Conservation (phyloP, 2,888 invertebrate species). For the Mimumesa dahlbomi region DNA sequence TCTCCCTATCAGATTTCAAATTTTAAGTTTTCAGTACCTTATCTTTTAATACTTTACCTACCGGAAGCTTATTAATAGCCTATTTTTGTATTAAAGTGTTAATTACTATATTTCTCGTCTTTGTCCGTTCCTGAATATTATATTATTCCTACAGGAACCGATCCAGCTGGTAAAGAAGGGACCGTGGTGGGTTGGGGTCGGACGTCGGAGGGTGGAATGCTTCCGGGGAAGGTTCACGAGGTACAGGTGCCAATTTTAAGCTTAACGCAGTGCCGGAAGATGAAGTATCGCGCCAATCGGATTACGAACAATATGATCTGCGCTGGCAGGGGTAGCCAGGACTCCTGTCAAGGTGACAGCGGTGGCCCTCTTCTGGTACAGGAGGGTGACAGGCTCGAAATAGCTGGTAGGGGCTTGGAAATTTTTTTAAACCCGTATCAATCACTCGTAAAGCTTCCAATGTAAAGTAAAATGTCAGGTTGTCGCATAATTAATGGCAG, state of each 20-base stretch:
- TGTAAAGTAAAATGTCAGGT: too few relatives aligned
- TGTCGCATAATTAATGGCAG: too few relatives aligned
- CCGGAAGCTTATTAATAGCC: too few relatives aligned
- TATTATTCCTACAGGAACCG: conserved; percentile 83
- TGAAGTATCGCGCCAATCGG: conserved; percentile 91
- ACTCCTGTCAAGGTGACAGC: conserved; percentile 94
- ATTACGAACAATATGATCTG: conserved; percentile 93
- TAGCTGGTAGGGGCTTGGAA: conserved; percentile 84
- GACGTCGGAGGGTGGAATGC: conserved; percentile 89
- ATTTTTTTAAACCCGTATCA: neutral
- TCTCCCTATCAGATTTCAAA: too few relatives aligned
- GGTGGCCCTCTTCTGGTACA: conserved; percentile 91
- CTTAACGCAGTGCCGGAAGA: conserved; percentile 88
- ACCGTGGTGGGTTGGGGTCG: conserved; percentile 94
- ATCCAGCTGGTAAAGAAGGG: conserved; percentile 88
- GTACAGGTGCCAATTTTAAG: conserved; percentile 92
- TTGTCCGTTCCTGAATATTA: too few relatives aligned
- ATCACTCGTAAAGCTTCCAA: too few relatives aligned
- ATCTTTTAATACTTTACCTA: too few relatives aligned
- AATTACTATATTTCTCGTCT: too few relatives aligned
- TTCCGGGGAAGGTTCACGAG: conserved; percentile 90
- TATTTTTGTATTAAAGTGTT: too few relatives aligned
- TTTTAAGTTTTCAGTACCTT: too few relatives aligned
- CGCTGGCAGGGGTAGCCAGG: conserved; percentile 90
- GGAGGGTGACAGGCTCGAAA: conserved; percentile 89